phyloP scores from a whole-genome alignment of 2,113 vertebrate genomes.

The Sylvilagus bachmani region DNA sequence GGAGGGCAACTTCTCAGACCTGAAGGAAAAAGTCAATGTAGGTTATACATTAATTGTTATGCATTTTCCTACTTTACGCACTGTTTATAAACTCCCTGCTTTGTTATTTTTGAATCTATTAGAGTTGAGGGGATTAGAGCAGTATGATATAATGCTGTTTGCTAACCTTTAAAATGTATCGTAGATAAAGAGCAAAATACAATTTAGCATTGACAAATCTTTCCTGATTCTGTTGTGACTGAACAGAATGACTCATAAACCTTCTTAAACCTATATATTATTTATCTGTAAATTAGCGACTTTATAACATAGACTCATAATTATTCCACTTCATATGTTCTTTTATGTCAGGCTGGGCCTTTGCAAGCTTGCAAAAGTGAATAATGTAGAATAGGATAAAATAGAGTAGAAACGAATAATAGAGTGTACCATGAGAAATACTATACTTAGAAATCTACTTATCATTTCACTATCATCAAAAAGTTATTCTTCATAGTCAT shows the following conservation, averaged over 20 bases:
- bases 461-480: not conserved
- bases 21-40: conserved; percentile 96
- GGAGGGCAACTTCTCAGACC: conserved; percentile 95
- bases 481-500: conserved; percentile 44
- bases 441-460: not conserved
- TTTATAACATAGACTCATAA: not conserved
- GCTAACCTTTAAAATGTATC: conserved; percentile 4
- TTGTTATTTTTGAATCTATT: conserved; percentile 30
- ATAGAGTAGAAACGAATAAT: not conserved
- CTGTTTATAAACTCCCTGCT: not conserved
- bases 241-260: not conserved
- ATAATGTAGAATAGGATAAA: not conserved
- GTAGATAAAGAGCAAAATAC: not conserved
- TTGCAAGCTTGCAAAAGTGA: not conserved
- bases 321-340: not conserved
- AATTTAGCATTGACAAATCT: conserved; percentile 1
- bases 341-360: not conserved
- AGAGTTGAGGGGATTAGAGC: not conserved
- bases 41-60: conserved; percentile 62
- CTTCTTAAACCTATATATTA: not conserved
- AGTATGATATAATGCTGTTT: not conserved
- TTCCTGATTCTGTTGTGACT: not conserved
- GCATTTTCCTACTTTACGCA: conserved; percentile 34
- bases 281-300: not conserved
- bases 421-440: not conserved